These are phyloP conservation scores for Callionymus lyra DNA, from an alignment of 2,113 vertebrate species.

Conservation along the genomic window DNA sequence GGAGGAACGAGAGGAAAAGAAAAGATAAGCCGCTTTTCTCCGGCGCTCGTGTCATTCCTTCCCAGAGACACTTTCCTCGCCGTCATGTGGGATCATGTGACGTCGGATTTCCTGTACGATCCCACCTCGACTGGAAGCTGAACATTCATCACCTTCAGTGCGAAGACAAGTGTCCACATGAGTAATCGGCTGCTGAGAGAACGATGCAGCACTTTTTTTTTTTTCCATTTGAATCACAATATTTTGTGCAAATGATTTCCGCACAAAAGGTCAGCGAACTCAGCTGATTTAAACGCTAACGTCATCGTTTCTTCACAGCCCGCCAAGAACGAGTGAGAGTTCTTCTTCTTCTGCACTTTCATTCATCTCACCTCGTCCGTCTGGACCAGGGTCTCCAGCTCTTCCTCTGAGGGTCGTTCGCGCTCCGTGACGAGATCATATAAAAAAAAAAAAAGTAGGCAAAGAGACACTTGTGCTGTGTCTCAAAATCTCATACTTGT, in stretches of 20 bases:
- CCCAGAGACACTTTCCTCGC: constrained; percentile 12
- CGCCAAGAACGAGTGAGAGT: no score
- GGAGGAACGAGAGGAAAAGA: constrained; percentile 19
- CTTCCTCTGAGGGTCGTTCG: no score
- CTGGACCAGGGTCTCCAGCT: no score
- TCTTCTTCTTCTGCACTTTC: no score
- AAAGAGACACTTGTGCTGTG: no score
- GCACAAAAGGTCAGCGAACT: constrained; percentile 41
- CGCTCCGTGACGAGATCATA: no score
- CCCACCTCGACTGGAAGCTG: constrained; percentile 3
- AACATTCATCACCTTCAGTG: neutral
- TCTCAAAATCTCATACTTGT: no score
- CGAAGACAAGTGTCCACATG: constrained; percentile 10
- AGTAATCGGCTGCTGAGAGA: neutral
- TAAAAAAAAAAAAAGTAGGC: no score
- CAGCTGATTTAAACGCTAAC: constrained; percentile 47
- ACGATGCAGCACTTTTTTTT: neutral
- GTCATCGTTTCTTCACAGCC: constrained; percentile 19
- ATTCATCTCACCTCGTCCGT: no score
- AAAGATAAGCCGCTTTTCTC: constrained; percentile 35
- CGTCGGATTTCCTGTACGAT: constrained; percentile 7
- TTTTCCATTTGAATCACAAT: neutral
- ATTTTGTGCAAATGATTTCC: constrained; percentile 31
- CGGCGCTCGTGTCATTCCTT: constrained; percentile 9
- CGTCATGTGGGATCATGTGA: constrained; percentile 11